phyloP scores from a whole-genome alignment of 1,140 invertebrate genomes.

The Philotrypesis tridentata region DNA sequence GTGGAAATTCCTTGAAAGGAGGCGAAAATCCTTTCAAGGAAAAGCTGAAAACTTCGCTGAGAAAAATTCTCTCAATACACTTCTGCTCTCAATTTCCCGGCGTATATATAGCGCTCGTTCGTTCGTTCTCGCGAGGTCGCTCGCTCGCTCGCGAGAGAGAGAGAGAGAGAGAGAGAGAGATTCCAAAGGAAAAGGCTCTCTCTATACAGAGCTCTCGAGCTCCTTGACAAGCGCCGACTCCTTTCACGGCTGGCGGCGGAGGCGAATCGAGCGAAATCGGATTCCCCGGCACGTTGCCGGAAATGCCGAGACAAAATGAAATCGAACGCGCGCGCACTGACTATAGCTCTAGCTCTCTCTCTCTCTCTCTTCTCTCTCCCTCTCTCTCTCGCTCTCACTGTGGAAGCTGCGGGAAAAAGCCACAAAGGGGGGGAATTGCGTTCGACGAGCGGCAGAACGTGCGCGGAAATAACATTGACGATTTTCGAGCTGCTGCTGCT shows the following conservation, averaged over 20 bases:
- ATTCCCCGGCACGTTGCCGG: constrained; percentile 43
- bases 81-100: constrained; percentile 28
- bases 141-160: too few species aligned
- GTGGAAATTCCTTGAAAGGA: not conserved
- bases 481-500: constrained; percentile 33
- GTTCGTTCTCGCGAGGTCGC: not conserved
- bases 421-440: constrained; percentile 17
- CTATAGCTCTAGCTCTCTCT: not conserved
- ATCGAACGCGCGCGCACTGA: constrained; percentile 32
- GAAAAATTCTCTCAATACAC: constrained; percentile 40
- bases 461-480: constrained; percentile 50
- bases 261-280: constrained; percentile 40
- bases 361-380: too few species aligned
- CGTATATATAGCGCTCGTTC: not conserved
- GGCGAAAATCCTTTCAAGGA: not conserved
- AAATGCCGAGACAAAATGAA: constrained; percentile 51
- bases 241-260: not conserved
- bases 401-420: not conserved
- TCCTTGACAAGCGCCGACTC: constrained; percentile 36
- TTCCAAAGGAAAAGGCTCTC: constrained; percentile 43
- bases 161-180: too few species aligned
- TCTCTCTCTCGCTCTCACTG: too few species aligned
- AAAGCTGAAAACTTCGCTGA: constrained; percentile 3
- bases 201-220: not conserved
- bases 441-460: constrained; percentile 45